Percentiles rank a stretch among this genome's conserved stretches.
Evolutionary conservation across 2,113 vertebrate genomes (phyloP).

Genomic region (Ceuthmochares aereus): DNA sequence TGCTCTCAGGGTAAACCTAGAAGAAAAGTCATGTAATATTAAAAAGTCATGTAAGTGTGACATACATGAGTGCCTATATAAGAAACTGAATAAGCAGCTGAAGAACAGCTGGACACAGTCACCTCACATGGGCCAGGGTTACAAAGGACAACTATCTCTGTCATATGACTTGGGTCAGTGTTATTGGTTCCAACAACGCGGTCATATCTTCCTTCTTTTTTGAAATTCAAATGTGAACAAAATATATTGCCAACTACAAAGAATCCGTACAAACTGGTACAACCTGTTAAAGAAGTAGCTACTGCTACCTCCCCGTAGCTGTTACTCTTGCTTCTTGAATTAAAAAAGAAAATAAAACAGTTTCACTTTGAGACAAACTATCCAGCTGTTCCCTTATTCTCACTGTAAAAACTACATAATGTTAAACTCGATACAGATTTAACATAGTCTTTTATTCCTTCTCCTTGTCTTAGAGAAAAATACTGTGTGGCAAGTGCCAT

Average conservation of each 20-base stretch:
- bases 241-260: slow-evolving; percentile 18
- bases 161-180: not conserved
- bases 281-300: not conserved
- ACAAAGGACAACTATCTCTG: slow-evolving; percentile 29
- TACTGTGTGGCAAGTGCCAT: not conserved
- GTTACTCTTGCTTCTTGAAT: not conserved
- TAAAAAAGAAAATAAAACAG: not conserved
- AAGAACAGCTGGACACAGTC: slow-evolving; percentile 33
- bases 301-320: not conserved
- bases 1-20: slow-evolving; percentile 8
- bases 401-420: not conserved
- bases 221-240: slow-evolving; percentile 67
- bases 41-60: slow-evolving; percentile 55
- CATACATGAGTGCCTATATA: slow-evolving; percentile 29
- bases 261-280: not conserved
- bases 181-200: slow-evolving; percentile 38
- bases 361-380: not conserved
- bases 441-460: not conserved
- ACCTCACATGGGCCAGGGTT: not conserved
- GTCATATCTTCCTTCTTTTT: slow-evolving; percentile 18
- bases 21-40: not conserved
- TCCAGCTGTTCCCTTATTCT: not conserved
- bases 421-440: not conserved
- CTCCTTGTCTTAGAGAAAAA: not conserved
- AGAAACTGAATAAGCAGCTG: slow-evolving; percentile 39